These are phyloP conservation scores for Eubucco bourcierii DNA, from an alignment of 2,113 vertebrate species.

Conservation along the genomic window DNA sequence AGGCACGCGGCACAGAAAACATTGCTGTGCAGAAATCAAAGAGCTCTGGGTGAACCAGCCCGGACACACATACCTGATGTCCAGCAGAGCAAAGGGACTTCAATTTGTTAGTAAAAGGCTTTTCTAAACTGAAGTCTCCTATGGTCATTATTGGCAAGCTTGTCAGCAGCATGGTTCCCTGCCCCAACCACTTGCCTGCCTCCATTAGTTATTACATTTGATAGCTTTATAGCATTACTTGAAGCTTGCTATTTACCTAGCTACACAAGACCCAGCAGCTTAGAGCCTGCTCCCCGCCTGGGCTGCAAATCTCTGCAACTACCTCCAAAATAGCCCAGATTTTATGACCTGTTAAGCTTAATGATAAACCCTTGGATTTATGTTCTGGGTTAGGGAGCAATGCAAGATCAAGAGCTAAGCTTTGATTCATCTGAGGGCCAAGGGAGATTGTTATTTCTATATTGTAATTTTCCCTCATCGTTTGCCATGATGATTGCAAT, in stretches of 20 bases:
- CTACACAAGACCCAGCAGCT: background rate
- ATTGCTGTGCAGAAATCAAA: background rate
- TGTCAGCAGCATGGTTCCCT: background rate
- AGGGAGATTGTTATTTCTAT: background rate
- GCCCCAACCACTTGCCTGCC: background rate
- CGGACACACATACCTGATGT: accelerated
- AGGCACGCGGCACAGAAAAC: background rate
- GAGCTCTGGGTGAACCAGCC: accelerated
- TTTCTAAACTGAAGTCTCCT: background rate
- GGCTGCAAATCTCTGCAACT: constrained; percentile 48
- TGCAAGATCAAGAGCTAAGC: constrained; percentile 34
- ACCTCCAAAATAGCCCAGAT: constrained; percentile 58
- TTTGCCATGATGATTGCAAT: background rate
- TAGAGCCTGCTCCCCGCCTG: background rate
- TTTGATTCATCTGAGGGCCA: background rate
- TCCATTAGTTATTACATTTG: constrained; percentile 52
- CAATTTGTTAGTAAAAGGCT: background rate
- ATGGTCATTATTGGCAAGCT: background rate
- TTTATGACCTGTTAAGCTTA: constrained; percentile 49
- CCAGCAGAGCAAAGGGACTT: background rate
- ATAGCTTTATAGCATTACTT: constrained; percentile 62
- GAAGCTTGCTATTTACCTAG: constrained; percentile 69
- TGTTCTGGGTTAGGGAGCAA: background rate
- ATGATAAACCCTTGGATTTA: constrained; percentile 60
- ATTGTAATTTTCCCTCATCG: constrained; percentile 2